Base-by-base conservation (phyloP, 2,113 vertebrate genomes). In the Trogon melanurus region DNA sequence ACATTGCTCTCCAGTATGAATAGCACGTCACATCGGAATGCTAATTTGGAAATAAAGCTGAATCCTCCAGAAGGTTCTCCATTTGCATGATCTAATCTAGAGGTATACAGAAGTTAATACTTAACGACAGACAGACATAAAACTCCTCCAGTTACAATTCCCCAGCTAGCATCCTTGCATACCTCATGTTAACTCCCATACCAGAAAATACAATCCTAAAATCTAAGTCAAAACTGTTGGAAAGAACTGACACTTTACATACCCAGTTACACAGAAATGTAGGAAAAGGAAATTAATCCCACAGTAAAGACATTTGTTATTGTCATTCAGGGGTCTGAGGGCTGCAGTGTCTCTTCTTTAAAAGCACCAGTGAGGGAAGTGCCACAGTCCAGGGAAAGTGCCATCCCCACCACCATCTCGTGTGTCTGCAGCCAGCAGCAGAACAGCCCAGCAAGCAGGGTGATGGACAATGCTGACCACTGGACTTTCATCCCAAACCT, bases 31-130 rank as follows among this genome's bases (percentile, higher is more conserved):
- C n/a, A 70, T 10, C 48, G 88, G 44, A 93, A 81, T 72, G 79
- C 8, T 92, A 62, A 61, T 90, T 96, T 82, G 41, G 13, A 85
- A 87, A 92, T 23, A 82, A 54, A 8, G 27, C 70, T 92, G 65
- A 89, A 62, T 79, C 61, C 62, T 85, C 16, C 14, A 72, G 18
- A 67, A 67, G 6, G 7, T 51, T 60, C n/a, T 69, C 16, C 26
- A 61, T 34, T 53, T 82, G 3, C 18, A 27, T 53, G 48, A 56
- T 38, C 10, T 4, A 56, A 38, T 91, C 20, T 48, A 76, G 53
- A 73, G 10, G 22, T 65, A 13, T 36, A 57, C 4, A 20, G 23
- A n/a, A 73, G 10, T 12, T 45, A 64, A 34, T 15, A 22, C 10
- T 53, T 62, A 67, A 21, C 2, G 30, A 53, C 7, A 30, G 20